Base-by-base conservation (phyloP, 2,888 invertebrate species). In the Amphipyra berbera region DNA sequence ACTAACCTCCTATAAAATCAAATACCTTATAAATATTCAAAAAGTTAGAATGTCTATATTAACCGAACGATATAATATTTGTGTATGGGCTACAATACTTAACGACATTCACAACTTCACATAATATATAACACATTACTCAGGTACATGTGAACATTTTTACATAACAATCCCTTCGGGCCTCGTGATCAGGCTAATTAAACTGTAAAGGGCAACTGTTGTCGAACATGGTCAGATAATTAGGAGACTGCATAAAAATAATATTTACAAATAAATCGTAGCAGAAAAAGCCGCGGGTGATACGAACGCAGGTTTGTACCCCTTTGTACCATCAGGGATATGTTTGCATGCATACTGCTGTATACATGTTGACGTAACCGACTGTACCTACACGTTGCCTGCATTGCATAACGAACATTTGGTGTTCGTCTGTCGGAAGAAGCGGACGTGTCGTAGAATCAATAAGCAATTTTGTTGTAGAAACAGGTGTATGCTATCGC, bases 251-350 rank as follows among this genome's bases (percentile, higher is more conserved):
- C 66, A 69, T 65, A 76, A 80, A 81, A 82, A 79, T 82, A 81
- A 90, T 92, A 92, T 92, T 88, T 91, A 92, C 91, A 92, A 85
- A 87, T 79, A 74, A 67, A 78, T 72, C 77, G 84, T 86, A 88
- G 89, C 86, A 83, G 83, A 82, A 84, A 83, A 85, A 88, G 88
- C 90, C 86, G 87, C 85, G 84, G 88, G 84, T 85, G 90, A 89
- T 88, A 88, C 88, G 89, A 89, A 86, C 86, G 87, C 83, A 83
- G 80, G 75, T 77, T n/a, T 60, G 54, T 73, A 84, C 85, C 91
- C 88, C 85, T 88, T 91, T 91, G 92, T 92, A 92, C 91, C 88
- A 72, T 78, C 82, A 87, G 89, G 90, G 92, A 91, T 90, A 90
- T 91, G 90, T 89, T 84, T 87, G 21, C 21, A 21, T 45, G 61